These are phyloP conservation scores for Ondatra zibethicus DNA, from an alignment of 2,113 vertebrate genomes.

Conservation along the genomic window DNA sequence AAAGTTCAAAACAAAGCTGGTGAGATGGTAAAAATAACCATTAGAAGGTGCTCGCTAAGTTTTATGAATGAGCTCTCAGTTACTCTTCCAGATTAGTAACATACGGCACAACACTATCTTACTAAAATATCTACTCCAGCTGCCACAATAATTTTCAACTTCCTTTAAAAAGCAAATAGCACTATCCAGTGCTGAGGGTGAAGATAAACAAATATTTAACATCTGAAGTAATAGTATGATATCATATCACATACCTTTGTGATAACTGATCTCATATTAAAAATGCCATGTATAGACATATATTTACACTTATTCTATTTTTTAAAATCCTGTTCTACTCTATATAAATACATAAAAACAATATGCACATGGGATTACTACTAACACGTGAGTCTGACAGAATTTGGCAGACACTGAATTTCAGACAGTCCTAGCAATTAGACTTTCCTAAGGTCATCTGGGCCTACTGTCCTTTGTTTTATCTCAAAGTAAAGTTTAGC, in stretches of 20 bases:
- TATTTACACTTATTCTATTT: neutral
- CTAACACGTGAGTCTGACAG: neutral
- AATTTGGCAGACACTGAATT: neutral
- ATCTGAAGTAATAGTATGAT: constrained; percentile 11
- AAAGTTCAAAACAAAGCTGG: neutral
- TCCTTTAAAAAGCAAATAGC: constrained; percentile 65
- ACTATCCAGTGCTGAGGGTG: constrained; percentile 68
- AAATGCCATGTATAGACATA: neutral
- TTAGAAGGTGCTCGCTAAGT: neutral
- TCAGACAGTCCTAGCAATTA: neutral
- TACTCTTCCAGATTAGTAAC: neutral
- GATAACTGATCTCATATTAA: neutral
- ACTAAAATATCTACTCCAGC: neutral
- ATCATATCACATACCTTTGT: neutral
- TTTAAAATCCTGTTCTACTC: constrained; percentile 31
- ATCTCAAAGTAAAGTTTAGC: neutral
- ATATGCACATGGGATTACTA: neutral
- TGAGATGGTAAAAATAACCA: neutral
- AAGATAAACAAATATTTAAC: constrained; percentile 56
- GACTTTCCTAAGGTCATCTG: neutral
- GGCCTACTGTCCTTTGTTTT: neutral
- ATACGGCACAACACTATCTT: neutral
- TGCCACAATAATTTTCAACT: constrained; percentile 1
- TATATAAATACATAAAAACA: constrained; percentile 11
- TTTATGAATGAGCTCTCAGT: too few species aligned